Percentiles rank a stretch among this genome's conserved stretches.
phyloP scores from a whole-genome alignment of 2,888 invertebrate species.

The Thelaira solivaga region DNA sequence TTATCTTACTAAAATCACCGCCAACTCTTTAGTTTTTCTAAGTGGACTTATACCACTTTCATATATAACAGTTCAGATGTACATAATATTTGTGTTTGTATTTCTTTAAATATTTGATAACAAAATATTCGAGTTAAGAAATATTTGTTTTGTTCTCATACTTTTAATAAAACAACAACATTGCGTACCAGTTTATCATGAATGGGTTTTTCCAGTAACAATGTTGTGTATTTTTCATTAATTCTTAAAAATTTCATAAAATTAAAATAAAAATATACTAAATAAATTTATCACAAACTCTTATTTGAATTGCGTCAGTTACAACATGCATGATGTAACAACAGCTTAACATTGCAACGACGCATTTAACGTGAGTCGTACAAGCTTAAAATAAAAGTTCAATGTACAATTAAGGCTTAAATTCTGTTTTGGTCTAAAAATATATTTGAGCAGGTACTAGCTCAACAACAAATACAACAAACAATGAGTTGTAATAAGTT shows the following conservation, averaged over 20 bases:
- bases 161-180: too few species aligned
- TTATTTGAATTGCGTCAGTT: slow-evolving; percentile 39
- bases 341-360: slow-evolving; percentile 50
- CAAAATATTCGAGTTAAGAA: too few species aligned
- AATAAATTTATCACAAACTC: slow-evolving; percentile 8
- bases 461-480: background rate
- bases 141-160: too few species aligned
- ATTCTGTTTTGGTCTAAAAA: slow-evolving; percentile 44
- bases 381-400: slow-evolving; percentile 51
- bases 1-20: too few species aligned
- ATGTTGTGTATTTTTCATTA: slow-evolving; percentile 30
- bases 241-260: slow-evolving; percentile 19
- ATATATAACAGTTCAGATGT: too few species aligned
- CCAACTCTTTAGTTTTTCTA: too few species aligned
- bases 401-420: slow-evolving; percentile 57
- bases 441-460: background rate
- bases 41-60: too few species aligned
- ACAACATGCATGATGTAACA: slow-evolving; percentile 53
- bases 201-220: slow-evolving; percentile 27
- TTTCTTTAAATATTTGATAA: too few species aligned
- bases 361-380: slow-evolving; percentile 16
- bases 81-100: too few species aligned
- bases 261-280: slow-evolving; percentile 1
- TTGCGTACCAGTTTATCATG: slow-evolving; percentile 25
- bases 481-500: slow-evolving; percentile 37